These are phyloP conservation scores for Heterodera filipjevi DNA, from an alignment of 2,888 invertebrate genomes.

Conservation along the genomic window DNA sequence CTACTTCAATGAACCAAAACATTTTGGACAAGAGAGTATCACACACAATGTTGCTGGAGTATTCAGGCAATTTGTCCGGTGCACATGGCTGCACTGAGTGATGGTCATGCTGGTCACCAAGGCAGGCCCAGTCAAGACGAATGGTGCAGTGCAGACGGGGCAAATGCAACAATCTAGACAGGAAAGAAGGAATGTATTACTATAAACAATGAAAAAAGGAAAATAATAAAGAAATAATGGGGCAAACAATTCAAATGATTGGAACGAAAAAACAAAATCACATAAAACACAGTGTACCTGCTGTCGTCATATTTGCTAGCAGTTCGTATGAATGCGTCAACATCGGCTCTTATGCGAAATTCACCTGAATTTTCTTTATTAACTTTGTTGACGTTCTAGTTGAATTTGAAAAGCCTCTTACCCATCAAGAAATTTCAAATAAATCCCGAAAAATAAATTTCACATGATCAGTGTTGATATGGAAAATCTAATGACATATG, in stretches of 20 bases:
- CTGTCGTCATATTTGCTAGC: conserved; percentile 99
- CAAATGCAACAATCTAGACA: conserved; percentile 78
- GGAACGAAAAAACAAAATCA: background rate
- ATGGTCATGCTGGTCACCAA: conserved; percentile 85
- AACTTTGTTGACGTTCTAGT: background rate
- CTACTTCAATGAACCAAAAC: too few species aligned
- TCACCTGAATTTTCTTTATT: conserved; percentile 40
- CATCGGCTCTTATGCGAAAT: conserved; percentile 78
- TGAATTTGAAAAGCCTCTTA: background rate
- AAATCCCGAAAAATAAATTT: too few species aligned
- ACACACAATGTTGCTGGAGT: conserved; percentile 84
- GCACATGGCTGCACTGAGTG: conserved; percentile 77
- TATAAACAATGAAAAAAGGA: background rate
- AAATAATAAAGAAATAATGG: background rate
- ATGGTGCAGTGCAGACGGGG: conserved; percentile 79
- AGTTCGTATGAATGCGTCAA: conserved; percentile 91
- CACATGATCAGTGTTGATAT: too few species aligned
- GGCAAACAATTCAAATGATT: background rate
- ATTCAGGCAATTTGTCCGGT: conserved; percentile 92
- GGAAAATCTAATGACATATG: too few species aligned
- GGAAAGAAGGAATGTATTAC: background rate
- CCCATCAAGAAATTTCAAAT: background rate
- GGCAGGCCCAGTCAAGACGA: conserved; percentile 71
- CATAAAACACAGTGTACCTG: conserved; percentile 68
- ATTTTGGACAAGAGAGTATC: background rate